Evolutionary conservation across 1,140 invertebrate genomes (phyloP), one percentile per base, ranked within the genome.

Genomic region (Mactra quadrangularis): DNA sequence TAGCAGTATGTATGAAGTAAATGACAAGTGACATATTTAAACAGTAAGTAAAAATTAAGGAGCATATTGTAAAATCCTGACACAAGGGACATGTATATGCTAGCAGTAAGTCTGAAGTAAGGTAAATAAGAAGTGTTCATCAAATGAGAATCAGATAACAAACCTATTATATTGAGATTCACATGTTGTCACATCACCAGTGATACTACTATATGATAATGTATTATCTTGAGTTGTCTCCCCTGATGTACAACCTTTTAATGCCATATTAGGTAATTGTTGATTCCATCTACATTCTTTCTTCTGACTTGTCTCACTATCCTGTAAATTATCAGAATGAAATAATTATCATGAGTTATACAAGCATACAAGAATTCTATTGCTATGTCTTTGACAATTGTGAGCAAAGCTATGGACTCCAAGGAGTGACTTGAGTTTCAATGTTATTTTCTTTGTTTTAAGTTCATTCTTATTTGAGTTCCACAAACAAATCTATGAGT

Each of bases 151-250:
- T n/a, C n/a, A n/a, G 31, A 13, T 25, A 19, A 38, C 22, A 47
- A 70, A 92, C 92, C 89, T 89, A 11, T 85, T 85, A 82, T 89
- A 93, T 77, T 92, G 92, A 66, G 92, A 91, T 83, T 92, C 91
- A 87, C 87, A 91, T 0, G 87, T 85, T 33, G 86, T 88, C 4
- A 87, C 86, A 86, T 93, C 92, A 19, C 91, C 90, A 33, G 86
- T 86, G n/a, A 91, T 91, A 78, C 89, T 91, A 82, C 89, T 92
- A 71, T 85, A 90, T 0, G 88, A 76, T 1, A 92, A 60, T 25
- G 86, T 82, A 84, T 92, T 92, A 29, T 90, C 87, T 9, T 86
- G 78, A 64, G 88, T 89, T 60, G 86, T 79, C 62, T 90, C 87
- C 53, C 83, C 86, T 60, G 83, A 79, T 11, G 83, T 70, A 13